Evolutionary conservation across 2,113 vertebrate genomes (phyloP).

Genomic region (Excalfactoria chinensis): DNA sequence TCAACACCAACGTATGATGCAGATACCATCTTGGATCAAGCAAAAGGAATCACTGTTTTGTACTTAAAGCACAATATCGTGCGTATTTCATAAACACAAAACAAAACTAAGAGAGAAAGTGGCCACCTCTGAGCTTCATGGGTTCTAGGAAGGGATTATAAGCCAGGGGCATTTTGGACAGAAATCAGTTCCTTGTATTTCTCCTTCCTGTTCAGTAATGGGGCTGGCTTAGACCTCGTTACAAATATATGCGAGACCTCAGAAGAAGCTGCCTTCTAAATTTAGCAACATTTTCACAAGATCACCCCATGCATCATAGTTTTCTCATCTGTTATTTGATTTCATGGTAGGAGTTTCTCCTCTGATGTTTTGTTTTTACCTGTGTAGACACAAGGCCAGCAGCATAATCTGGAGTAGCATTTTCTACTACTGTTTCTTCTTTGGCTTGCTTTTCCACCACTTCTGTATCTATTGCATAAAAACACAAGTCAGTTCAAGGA

Average conservation of each 20-base stretch:
- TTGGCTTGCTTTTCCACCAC: slow-evolving; percentile 93
- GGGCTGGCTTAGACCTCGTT: neutral
- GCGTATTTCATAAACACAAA: neutral
- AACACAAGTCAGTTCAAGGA: neutral
- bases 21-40: neutral
- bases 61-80: neutral
- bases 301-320: neutral
- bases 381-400: slow-evolving; percentile 96
- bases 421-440: slow-evolving; percentile 94
- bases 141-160: neutral
- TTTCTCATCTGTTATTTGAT: neutral
- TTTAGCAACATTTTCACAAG: neutral
- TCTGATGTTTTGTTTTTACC: slow-evolving; percentile 71
- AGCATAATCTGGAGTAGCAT: slow-evolving; percentile 96
- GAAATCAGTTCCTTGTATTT: neutral
- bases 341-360: neutral
- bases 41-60: neutral
- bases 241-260: neutral
- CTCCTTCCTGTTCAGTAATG: neutral
- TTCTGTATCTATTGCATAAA: slow-evolving; percentile 83
- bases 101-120: neutral
- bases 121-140: neutral
- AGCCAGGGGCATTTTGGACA: neutral
- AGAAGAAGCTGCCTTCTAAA: neutral
- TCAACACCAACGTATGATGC: neutral